Evolutionary conservation across 2,797 vertebrate genomes (phyloP).

Genomic region (Chaetodon trifasciatus): DNA sequence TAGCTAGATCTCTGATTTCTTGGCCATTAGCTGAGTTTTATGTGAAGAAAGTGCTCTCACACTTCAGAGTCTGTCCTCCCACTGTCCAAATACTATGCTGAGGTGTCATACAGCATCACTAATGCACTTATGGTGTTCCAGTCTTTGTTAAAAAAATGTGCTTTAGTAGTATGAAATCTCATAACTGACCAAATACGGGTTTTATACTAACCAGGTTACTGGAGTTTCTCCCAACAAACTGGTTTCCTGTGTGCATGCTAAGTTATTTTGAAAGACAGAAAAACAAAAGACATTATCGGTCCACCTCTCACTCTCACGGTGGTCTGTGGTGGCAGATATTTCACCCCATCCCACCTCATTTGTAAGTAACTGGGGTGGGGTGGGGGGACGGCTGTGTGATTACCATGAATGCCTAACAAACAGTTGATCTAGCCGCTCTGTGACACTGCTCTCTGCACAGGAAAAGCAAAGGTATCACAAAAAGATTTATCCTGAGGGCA

Average conservation of each 20-base stretch:
- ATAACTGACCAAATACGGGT: slow-evolving; percentile 17
- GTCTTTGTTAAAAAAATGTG: slow-evolving; percentile 9
- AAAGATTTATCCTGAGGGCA: no score
- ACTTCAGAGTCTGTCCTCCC: background rate
- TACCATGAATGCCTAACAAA: slow-evolving; percentile 4
- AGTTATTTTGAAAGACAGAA: no score
- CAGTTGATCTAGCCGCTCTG: background rate
- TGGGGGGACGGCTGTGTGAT: no score
- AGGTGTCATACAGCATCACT: slow-evolving; percentile 4
- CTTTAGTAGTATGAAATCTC: background rate
- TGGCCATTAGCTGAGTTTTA: background rate
- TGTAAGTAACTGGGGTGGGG: background rate
- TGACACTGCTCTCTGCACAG: background rate
- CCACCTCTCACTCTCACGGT: background rate
- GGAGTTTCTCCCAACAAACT: background rate
- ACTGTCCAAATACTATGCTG: slow-evolving; percentile 1
- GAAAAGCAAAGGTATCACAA: background rate
- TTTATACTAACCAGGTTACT: slow-evolving; percentile 23
- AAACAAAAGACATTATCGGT: background rate
- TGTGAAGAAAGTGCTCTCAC: background rate
- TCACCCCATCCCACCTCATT: background rate
- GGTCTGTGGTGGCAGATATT: background rate
- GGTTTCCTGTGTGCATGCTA: no score
- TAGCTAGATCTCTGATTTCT: background rate
- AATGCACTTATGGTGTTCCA: slow-evolving; percentile 10